These are phyloP conservation scores for Molossus alvarezi DNA, from an alignment of 2,797 vertebrate species.

Conservation along the genomic window DNA sequence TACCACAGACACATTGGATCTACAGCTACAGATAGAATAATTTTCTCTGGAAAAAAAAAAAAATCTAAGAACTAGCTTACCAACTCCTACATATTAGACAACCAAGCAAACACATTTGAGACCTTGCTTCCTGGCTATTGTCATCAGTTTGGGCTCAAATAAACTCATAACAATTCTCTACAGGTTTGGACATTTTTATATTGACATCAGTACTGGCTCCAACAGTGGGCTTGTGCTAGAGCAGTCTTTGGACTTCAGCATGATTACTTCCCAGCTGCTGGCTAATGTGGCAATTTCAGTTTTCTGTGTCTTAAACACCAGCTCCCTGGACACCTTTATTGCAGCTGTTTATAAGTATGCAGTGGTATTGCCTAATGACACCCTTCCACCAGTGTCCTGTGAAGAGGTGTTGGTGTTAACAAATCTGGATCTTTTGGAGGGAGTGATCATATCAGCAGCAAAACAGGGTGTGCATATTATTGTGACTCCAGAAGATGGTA, in stretches of 20 bases:
- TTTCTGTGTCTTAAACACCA: conserved; percentile 50
- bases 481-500: conserved; percentile 83
- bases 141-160: too few species aligned
- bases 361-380: conserved; percentile 29
- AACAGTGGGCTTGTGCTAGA: too few species aligned
- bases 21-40: background rate
- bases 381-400: background rate
- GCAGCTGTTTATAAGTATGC: conserved; percentile 84
- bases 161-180: too few species aligned
- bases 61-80: background rate
- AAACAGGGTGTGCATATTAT: conserved; percentile 81
- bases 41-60: background rate
- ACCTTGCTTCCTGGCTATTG: too few species aligned
- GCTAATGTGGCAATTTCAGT: background rate
- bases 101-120: background rate
- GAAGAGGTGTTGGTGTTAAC: conserved; percentile 59
- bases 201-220: too few species aligned
- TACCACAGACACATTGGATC: background rate
- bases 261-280: conserved; percentile 21
- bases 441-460: conserved; percentile 64
- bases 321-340: conserved; percentile 66
- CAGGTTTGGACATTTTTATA: too few species aligned
- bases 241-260: conserved; percentile 65
- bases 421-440: conserved; percentile 78
- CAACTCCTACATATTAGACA: background rate